phyloP scores from a whole-genome alignment of 2,797 vertebrate genomes.

The Prunella strophiata region DNA sequence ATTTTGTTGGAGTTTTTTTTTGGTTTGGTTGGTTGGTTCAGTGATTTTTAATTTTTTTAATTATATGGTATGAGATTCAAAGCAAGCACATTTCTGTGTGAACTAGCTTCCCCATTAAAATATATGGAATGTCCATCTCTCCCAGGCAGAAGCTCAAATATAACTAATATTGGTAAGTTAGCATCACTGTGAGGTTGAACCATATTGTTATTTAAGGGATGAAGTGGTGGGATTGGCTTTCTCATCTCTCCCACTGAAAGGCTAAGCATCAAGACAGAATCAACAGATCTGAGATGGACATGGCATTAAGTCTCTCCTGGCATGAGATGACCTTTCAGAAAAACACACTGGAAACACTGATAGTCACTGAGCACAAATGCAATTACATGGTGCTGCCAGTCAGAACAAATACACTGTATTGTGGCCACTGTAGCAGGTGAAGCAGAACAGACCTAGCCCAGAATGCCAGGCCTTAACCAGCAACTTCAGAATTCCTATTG shows the following conservation, averaged over 20 bases:
- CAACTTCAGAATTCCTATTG: not conserved
- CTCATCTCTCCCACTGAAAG: not conserved
- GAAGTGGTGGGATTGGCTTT: not conserved
- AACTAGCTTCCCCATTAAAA: not conserved
- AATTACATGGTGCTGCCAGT: conserved; percentile 66
- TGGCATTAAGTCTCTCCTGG: conserved; percentile 33
- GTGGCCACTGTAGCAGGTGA: not conserved
- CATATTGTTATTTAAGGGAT: not conserved
- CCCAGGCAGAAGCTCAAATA: not conserved
- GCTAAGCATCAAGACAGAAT: not conserved
- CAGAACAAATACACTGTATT: conserved; percentile 45
- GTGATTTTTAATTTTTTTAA: not conserved
- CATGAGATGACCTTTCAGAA: conserved; percentile 59
- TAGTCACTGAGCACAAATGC: conserved; percentile 63
- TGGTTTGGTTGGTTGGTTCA: not conserved
- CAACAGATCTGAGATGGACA: not conserved
- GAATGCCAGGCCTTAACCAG: not conserved
- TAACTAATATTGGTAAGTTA: not conserved
- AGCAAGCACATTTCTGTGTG: not conserved
- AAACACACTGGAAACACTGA: not conserved
- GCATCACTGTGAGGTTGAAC: not conserved
- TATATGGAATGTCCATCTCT: not conserved
- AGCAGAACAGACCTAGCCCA: not conserved
- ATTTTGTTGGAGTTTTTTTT: accelerated
- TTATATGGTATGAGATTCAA: not conserved